Evolutionary conservation across 2,888 invertebrate genomes (phyloP).

Genomic region (Epicampocera succincta): DNA sequence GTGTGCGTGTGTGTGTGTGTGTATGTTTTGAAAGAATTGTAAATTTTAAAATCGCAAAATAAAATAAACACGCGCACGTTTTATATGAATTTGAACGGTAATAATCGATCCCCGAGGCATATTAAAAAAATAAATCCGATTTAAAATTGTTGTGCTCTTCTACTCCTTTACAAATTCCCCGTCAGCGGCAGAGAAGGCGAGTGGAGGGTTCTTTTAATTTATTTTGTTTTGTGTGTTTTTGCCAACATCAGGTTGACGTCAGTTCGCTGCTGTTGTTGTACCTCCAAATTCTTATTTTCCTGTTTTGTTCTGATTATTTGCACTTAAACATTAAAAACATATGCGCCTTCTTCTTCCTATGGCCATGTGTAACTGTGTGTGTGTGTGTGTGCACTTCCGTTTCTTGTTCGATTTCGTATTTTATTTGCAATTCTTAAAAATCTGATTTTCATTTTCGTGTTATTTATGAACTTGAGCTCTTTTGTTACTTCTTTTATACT

Average conservation of each 20-base stretch:
- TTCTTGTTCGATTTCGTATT: constrained; percentile 37
- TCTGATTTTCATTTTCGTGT: constrained; percentile 57
- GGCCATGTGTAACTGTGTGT: too few species aligned
- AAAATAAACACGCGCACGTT: constrained; percentile 79
- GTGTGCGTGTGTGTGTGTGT: background rate
- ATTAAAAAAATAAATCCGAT: constrained; percentile 82
- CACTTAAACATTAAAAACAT: constrained; percentile 62
- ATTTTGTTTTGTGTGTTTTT: background rate
- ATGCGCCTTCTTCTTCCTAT: constrained; percentile 66
- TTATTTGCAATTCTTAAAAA: constrained; percentile 52
- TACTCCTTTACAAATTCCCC: constrained; percentile 2
- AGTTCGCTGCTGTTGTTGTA: constrained; percentile 4
- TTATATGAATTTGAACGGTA: constrained; percentile 82
- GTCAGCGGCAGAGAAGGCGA: background rate
- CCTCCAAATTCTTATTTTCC: constrained; percentile 13
- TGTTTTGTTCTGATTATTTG: constrained; percentile 18
- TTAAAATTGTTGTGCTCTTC: constrained; percentile 74
- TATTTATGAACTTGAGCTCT: constrained; percentile 66
- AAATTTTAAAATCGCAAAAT: constrained; percentile 76
- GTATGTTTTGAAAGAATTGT: constrained; percentile 10
- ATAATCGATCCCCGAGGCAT: constrained; percentile 82
- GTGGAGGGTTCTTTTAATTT: constrained; percentile 10
- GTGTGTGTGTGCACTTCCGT: constrained; percentile 43
- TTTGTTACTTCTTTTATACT: constrained; percentile 51
- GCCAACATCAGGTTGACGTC: constrained; percentile 4